phyloP scores from a whole-genome alignment of 1,140 invertebrate genomes.

The Trichomalopsis sarcophagae region DNA sequence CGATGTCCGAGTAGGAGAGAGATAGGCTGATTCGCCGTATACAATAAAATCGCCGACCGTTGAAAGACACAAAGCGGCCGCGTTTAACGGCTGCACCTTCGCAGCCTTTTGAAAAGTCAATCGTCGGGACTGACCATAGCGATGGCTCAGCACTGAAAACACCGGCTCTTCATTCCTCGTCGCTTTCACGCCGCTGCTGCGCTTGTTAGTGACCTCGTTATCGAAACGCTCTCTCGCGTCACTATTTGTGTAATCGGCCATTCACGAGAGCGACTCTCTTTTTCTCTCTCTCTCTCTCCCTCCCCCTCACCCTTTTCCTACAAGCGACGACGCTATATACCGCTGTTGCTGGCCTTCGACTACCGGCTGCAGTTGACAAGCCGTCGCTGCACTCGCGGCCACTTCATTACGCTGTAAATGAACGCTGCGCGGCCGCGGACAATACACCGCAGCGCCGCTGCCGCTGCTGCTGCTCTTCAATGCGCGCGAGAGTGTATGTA shows the following conservation, averaged over 20 bases:
- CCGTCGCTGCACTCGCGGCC: not conserved
- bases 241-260: constrained; percentile 34
- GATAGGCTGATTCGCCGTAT: too few relatives aligned
- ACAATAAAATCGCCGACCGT: not conserved
- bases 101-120: not conserved
- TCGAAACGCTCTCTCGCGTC: not conserved
- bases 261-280: constrained; percentile 9
- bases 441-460: not conserved
- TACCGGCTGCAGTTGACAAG: constrained; percentile 11
- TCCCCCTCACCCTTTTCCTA: not conserved
- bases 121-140: not conserved
- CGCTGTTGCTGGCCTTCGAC: not conserved
- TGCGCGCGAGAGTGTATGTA: not conserved
- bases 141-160: not conserved
- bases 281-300: not conserved
- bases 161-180: not conserved
- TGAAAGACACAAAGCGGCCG: not conserved
- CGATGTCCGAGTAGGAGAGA: too few relatives aligned
- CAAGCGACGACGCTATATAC: not conserved
- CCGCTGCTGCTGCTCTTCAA: not conserved
- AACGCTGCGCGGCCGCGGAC: constrained; percentile 6
- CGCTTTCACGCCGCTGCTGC: too few relatives aligned
- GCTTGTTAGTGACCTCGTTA: constrained; percentile 41
- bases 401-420: constrained; percentile 39
- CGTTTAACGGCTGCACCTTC: not conserved